Evolutionary conservation across 1,140 invertebrate genomes (phyloP), one percentile per base, ranked within the genome.

Genomic region (Atta colombica): DNA sequence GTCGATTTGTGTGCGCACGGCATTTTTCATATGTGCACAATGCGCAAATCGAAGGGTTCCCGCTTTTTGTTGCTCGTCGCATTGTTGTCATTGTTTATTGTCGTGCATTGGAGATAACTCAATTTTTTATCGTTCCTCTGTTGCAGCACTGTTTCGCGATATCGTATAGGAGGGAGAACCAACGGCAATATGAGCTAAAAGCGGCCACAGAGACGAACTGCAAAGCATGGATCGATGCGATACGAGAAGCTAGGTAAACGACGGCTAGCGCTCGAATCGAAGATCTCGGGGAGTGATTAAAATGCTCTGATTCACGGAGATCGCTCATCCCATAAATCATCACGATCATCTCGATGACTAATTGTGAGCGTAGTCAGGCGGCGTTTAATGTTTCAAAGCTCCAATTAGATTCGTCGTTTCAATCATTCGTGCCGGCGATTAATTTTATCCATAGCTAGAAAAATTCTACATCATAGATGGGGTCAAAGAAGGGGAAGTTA

Each of bases 111-210:
- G 21, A 21, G 31, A 31, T 58, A 60, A 81, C 21, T 81, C 5
- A 71, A 72, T 81, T 81, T 58, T 81, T 72, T 45, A 39, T 55
- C 8, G 28, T 80, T 80, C 7, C 18, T 89, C n/a, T 77, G 75
- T 96, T 96, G 84, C 96, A 99, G 98, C 97, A 98, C 94, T 98
- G 97, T 95, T 99, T 99, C 94, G 97, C 97, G 5, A 98, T 99
- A 91, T 98, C 98, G 0, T 99, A 98, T 93, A 97, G 98, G 31
- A 96, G 97, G 77, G 98, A 99, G 94, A 98, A 98, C 91, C 98
- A 98, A 92, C 96, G 98, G 10, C 98, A 98, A 92, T 99, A 99
- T 94, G 98, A 99, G 92, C 95, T 99, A 53, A 96, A 97, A 87
- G 97, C 98, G 4, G 96, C 97, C 49, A 97, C 97, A 1, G 98